phyloP scores from a whole-genome alignment of 2,888 invertebrate genomes.

The Prostheceraeus crozeri region DNA sequence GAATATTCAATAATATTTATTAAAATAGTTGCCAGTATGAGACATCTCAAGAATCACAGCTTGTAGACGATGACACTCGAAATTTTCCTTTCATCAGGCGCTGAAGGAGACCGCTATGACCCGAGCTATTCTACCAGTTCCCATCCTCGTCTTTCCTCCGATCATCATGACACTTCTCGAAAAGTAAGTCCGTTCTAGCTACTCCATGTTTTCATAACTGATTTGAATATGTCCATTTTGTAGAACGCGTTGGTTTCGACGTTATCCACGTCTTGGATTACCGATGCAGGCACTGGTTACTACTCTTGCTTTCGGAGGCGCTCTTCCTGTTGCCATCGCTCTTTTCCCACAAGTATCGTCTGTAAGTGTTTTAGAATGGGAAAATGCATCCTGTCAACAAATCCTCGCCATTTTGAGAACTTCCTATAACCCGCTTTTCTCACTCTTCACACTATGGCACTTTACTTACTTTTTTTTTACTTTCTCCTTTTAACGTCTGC shows the following conservation, averaged over 20 bases:
- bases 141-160: conserved; percentile 56
- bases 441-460: too few relatives aligned
- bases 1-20: neutral
- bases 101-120: conserved; percentile 56
- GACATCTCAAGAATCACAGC: too few relatives aligned
- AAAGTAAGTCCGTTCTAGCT: conserved; percentile 47
- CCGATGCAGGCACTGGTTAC: conserved; percentile 57
- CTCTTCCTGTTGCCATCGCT: conserved; percentile 59
- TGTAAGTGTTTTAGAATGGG: conserved; percentile 47
- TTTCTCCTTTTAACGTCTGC: too few relatives aligned
- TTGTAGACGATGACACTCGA: too few relatives aligned
- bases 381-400: too few relatives aligned
- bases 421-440: too few relatives aligned
- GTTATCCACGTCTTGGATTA: conserved; percentile 53
- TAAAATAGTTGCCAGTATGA: too few relatives aligned
- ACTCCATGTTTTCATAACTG: conserved; percentile 6
- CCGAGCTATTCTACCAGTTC: conserved; percentile 55
- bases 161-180: conserved; percentile 54
- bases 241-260: conserved; percentile 49
- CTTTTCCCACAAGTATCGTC: conserved; percentile 58
- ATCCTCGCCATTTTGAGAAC: too few relatives aligned
- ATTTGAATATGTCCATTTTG: too few relatives aligned
- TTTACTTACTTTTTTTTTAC: too few relatives aligned
- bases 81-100: conserved; percentile 49
- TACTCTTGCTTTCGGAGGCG: conserved; percentile 56